These are phyloP conservation scores for Luperina testacea DNA, from an alignment of 2,888 invertebrate genomes.

Conservation along the genomic window DNA sequence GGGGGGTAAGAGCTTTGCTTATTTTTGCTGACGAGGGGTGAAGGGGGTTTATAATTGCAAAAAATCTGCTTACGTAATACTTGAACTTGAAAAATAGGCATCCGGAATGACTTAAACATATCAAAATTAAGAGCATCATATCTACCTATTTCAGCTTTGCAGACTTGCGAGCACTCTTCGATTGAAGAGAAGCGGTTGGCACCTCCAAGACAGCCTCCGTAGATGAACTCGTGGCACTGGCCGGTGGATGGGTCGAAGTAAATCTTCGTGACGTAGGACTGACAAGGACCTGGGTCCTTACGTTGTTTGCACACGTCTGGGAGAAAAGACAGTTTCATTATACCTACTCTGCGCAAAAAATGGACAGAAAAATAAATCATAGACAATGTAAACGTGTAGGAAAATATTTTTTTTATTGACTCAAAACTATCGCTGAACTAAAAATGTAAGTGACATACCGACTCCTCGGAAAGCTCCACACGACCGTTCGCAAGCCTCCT, in stretches of 20 bases:
- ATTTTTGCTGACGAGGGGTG: no score
- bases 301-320: constrained; percentile 94
- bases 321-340: neutral
- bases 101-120: neutral
- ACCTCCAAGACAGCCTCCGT: constrained; percentile 96
- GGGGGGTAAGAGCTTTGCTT: no score
- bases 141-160: constrained; percentile 73
- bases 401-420: neutral
- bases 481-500: constrained; percentile 93
- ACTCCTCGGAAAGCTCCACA: constrained; percentile 93
- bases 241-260: constrained; percentile 92
- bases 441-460: constrained; percentile 38
- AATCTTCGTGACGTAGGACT: constrained; percentile 91
- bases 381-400: neutral
- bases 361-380: neutral
- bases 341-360: neutral
- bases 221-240: constrained; percentile 93
- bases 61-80: no score
- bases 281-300: constrained; percentile 93
- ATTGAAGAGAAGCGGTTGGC: constrained; percentile 94
- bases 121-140: neutral
- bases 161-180: constrained; percentile 91
- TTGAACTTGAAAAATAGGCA: neutral
- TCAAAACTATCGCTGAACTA: neutral
- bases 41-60: no score